phyloP scores from a whole-genome alignment of 1,140 invertebrate species.

The Ceratina calcarata region DNA sequence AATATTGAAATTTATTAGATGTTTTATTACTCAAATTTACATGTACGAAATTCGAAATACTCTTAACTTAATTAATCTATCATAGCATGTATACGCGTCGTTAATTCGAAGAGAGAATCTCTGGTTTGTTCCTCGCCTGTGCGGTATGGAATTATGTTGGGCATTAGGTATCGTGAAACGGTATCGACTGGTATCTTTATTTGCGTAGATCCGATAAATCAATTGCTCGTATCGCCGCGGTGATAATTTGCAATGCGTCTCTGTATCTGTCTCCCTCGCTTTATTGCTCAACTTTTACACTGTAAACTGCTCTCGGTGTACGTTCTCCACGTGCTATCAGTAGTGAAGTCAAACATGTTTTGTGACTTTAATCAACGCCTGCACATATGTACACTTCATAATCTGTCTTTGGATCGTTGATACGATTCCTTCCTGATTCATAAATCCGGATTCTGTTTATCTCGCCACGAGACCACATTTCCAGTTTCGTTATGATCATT shows the following conservation, averaged over 20 bases:
- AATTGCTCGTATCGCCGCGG: constrained; percentile 33
- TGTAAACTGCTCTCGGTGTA: constrained; percentile 8
- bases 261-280: neutral
- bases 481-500: neutral
- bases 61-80: neutral
- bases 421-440: neutral
- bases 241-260: constrained; percentile 36
- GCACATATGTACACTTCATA: constrained; percentile 2
- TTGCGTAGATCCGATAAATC: constrained; percentile 39
- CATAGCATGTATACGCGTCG: neutral
- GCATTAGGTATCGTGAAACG: constrained; percentile 23
- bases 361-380: constrained; percentile 35
- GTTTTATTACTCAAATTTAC: neutral
- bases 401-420: neutral
- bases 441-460: neutral
- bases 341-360: constrained; percentile 29
- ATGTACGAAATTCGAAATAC: neutral
- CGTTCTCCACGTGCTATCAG: constrained; percentile 30
- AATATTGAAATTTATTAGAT: too few species aligned
- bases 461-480: neutral
- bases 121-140: neutral
- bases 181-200: constrained; percentile 38
- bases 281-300: constrained; percentile 27
- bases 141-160: neutral
- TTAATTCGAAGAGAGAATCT: neutral